Evolutionary conservation across 2,888 invertebrate genomes (phyloP).

Genomic region (Chymomyza amoena): DNA sequence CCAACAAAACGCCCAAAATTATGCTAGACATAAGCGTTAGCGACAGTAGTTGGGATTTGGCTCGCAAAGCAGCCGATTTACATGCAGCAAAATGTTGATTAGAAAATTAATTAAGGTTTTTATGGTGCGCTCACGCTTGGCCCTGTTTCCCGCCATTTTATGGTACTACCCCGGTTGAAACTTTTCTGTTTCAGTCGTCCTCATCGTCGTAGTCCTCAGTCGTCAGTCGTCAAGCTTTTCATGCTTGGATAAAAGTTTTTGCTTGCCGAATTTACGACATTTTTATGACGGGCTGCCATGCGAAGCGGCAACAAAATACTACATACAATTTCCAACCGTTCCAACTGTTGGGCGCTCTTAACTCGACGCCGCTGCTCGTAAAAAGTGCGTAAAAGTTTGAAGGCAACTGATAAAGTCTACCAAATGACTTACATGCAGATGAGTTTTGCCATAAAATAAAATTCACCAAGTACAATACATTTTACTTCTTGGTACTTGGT

Average conservation of each 20-base stretch:
- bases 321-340: too few species aligned
- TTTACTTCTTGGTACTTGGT: neutral
- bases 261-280: slow-evolving; percentile 72
- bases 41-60: neutral
- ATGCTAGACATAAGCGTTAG: slow-evolving; percentile 46
- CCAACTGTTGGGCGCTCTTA: neutral
- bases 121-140: slow-evolving; percentile 51
- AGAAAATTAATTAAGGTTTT: slow-evolving; percentile 72
- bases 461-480: slow-evolving; percentile 44
- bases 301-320: slow-evolving; percentile 43
- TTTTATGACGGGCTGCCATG: slow-evolving; percentile 75
- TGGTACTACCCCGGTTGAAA: slow-evolving; percentile 16
- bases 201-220: slow-evolving; percentile 21
- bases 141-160: slow-evolving; percentile 27
- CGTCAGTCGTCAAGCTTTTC: slow-evolving; percentile 33
- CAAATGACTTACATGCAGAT: slow-evolving; percentile 55
- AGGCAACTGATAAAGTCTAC: slow-evolving; percentile 44
- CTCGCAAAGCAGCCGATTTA: slow-evolving; percentile 61
- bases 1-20: slow-evolving; percentile 40
- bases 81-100: slow-evolving; percentile 71
- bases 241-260: slow-evolving; percentile 56
- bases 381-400: slow-evolving; percentile 63
- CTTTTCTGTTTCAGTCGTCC: neutral
- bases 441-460: slow-evolving; percentile 52
- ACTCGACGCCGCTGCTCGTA: slow-evolving; percentile 34